Base-by-base conservation (phyloP, 92 coral and sea anemone species). In the Paragorgia papillata region DNA sequence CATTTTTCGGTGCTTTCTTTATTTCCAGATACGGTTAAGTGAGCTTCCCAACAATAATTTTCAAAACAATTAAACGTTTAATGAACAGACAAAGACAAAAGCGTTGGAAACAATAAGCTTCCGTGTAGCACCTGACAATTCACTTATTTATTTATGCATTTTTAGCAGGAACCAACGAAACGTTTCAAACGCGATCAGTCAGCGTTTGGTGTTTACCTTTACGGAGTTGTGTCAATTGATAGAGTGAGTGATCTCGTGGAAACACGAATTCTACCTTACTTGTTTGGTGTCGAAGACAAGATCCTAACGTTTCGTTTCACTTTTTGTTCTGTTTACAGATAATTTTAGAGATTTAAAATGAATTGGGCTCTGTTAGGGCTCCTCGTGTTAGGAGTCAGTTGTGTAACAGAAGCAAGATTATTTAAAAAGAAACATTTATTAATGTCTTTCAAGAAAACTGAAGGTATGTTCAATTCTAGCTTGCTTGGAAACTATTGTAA, bases 351-450 rank as follows among this genome's bases (percentile, higher is more conserved):
- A 32, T 67, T 46, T 54, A 67, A 67, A 39, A 67, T 67, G 74
- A 67, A 67, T 67, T 67, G 57, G 74, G 74, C 74, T 67, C 74
- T 67, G 8, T 31, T 28, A 35, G 74, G 74, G 56, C 57, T 67
- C 57, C 28, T 67, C 22, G 48, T 67, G 35, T 51, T 54, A n/a
- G 74, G 74, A 9, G 57, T 67, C 13, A 67, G 28, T 41, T 44
- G 57, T 44, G 34, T 41, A 67, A 35, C 55, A 10, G 74, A 67
- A 24, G 74, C 35, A 33, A 41, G 22, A 41, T 9, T 67, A 24
- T 7, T 67, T 44, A 24, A 27, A 31, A 67, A 26, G 74, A 67
- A 67, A 41, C 74, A 43, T 46, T 21, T 20, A n/a, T n/a, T n/a
- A 41, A 39, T 44, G 29, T 46, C 9, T 7, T 15, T 46, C 12